A percentile compares a stretch with the other conserved stretches of the same genome.
Evolutionary conservation across 2,113 vertebrate genomes (phyloP).

Genomic region (Rallus limicola): DNA sequence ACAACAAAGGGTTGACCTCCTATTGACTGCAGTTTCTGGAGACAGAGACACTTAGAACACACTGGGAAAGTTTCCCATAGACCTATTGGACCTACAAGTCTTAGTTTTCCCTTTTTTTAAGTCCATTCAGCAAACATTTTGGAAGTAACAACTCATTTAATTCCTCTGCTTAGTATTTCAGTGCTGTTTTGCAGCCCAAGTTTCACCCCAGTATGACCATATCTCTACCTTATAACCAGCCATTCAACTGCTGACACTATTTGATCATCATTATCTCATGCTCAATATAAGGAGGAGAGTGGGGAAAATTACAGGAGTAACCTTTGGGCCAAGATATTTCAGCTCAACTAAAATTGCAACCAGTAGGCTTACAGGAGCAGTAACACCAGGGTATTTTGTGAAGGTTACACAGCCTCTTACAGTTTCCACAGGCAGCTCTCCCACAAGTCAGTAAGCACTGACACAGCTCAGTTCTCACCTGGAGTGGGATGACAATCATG

Average conservation of each 20-base stretch:
- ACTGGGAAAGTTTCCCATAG: neutral
- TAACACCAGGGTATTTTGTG: neutral
- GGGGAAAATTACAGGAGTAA: neutral
- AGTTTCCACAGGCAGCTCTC: neutral
- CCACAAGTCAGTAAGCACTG: neutral
- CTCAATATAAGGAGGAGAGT: neutral
- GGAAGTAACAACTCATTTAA: neutral
- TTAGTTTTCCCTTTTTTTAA: neutral
- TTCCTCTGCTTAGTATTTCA: neutral
- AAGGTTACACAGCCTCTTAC: neutral
- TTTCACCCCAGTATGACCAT: neutral
- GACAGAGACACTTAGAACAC: neutral
- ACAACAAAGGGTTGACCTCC: too few relatives aligned
- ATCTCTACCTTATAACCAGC: neutral
- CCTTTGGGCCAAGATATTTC: neutral
- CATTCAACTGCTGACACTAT: neutral
- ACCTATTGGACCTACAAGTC: neutral
- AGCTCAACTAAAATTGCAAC: neutral
- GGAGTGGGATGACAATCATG: conserved; percentile 90
- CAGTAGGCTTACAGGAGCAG: neutral
- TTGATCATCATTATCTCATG: neutral
- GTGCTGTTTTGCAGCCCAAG: neutral
- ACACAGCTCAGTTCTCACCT: conserved; percentile 71
- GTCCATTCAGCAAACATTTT: neutral
- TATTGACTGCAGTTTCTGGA: too few relatives aligned